These are phyloP conservation scores for Drosophila borborema DNA, from an alignment of 2,888 invertebrate genomes.

Conservation along the genomic window DNA sequence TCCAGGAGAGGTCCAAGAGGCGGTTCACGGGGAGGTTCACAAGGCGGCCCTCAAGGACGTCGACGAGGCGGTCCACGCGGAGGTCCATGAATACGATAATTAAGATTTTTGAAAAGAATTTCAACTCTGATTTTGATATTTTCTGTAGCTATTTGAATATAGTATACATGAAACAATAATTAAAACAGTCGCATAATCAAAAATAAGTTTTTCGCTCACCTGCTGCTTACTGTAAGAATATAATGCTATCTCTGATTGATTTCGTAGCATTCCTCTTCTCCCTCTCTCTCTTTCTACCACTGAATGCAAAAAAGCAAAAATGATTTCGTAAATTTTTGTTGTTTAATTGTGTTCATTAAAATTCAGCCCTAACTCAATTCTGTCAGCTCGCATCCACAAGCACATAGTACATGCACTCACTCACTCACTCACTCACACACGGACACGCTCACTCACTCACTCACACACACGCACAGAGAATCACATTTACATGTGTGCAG, in stretches of 20 bases:
- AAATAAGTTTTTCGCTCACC: background rate
- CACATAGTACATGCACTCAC: background rate
- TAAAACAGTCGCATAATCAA: background rate
- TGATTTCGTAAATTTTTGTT: slow-evolving; percentile 6
- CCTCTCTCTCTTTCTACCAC: background rate
- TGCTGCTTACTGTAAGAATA: background rate
- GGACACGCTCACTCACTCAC: background rate
- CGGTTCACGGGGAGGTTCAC: background rate
- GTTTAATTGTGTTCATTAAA: slow-evolving; percentile 17
- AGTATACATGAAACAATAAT: background rate
- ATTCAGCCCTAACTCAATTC: slow-evolving; percentile 20
- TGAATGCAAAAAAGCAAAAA: background rate
- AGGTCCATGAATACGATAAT: background rate
- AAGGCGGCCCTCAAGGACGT: background rate
- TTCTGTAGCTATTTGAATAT: background rate
- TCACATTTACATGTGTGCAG: slow-evolving; percentile 9
- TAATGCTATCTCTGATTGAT: background rate
- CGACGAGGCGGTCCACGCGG: background rate
- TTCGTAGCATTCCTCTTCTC: background rate
- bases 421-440: background rate
- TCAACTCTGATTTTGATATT: background rate
- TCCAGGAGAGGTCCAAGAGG: background rate
- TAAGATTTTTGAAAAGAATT: background rate
- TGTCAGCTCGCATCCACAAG: background rate
- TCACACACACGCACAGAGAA: background rate